These are phyloP conservation scores for Hymenopus coronatus DNA, from an alignment of 2,888 invertebrate species.

Conservation along the genomic window DNA sequence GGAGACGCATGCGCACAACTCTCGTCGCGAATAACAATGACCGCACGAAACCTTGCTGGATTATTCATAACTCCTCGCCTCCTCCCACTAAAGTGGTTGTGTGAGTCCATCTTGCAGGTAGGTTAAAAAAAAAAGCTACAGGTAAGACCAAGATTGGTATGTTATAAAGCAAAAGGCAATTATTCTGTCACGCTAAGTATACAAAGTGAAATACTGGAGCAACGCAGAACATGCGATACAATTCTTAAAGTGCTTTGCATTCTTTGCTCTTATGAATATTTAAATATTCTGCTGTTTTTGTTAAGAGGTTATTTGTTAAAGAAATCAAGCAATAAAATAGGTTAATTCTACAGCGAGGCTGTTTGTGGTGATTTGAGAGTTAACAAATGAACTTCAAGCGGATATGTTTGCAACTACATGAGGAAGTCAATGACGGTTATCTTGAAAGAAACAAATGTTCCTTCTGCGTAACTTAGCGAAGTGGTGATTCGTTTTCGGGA, in stretches of 20 bases:
- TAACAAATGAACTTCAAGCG: background rate
- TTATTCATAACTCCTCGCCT: background rate
- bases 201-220: background rate
- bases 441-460: too few relatives aligned
- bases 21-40: background rate
- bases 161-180: background rate
- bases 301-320: background rate
- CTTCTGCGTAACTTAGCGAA: too few relatives aligned
- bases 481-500: too few relatives aligned
- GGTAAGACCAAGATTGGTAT: background rate
- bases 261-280: background rate
- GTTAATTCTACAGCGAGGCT: background rate
- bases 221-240: background rate
- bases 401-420: too few relatives aligned
- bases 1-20: background rate
- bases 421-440: too few relatives aligned
- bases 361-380: background rate
- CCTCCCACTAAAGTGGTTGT: too few relatives aligned
- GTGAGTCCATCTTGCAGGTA: background rate
- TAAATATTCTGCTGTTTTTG: background rate
- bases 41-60: background rate
- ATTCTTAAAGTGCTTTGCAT: background rate
- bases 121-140: background rate
- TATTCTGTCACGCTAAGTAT: background rate
- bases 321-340: background rate